A percentile compares a stretch with the other conserved stretches of the same genome.
Evolutionary conservation across 2,797 vertebrate species (phyloP).

Genomic region (Gadopsis marmoratus): DNA sequence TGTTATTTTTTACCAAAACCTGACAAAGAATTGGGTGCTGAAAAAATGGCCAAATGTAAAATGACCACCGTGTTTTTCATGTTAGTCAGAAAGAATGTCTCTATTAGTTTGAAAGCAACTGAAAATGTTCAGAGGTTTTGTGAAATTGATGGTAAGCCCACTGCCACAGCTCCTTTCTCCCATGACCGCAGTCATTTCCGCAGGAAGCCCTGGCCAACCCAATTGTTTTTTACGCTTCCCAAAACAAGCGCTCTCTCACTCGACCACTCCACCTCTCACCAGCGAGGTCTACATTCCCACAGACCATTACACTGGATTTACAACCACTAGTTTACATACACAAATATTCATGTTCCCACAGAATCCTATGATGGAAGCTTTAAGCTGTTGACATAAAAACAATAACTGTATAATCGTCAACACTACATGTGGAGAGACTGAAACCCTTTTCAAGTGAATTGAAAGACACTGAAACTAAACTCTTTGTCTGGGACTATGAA

Average conservation of each 20-base stretch:
- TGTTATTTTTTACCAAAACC: slow-evolving; percentile 4
- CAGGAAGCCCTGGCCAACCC: slow-evolving; percentile 71
- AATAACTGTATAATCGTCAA: background rate
- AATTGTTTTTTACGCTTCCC: slow-evolving; percentile 71
- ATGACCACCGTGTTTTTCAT: background rate
- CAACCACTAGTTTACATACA: slow-evolving; percentile 15
- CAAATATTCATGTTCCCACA: background rate
- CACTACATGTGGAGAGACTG: background rate
- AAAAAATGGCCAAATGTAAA: background rate
- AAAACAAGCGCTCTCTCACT: slow-evolving; percentile 65
- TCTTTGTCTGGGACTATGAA: background rate
- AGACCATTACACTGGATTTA: background rate
- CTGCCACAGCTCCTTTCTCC: slow-evolving; percentile 45
- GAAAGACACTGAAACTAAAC: background rate
- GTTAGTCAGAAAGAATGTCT: background rate
- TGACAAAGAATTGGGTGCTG: background rate
- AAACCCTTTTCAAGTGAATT: background rate
- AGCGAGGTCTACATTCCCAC: background rate
- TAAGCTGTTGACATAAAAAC: background rate
- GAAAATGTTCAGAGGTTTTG: slow-evolving; percentile 29
- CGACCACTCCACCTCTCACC: slow-evolving; percentile 31
- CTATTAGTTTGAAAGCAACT: background rate
- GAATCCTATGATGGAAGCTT: background rate
- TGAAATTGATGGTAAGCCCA: slow-evolving; percentile 16
- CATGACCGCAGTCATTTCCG: slow-evolving; percentile 73